These are phyloP conservation scores for Dolichallabes microphthalmus DNA, from an alignment of 2,113 vertebrate species.

Conservation along the genomic window DNA sequence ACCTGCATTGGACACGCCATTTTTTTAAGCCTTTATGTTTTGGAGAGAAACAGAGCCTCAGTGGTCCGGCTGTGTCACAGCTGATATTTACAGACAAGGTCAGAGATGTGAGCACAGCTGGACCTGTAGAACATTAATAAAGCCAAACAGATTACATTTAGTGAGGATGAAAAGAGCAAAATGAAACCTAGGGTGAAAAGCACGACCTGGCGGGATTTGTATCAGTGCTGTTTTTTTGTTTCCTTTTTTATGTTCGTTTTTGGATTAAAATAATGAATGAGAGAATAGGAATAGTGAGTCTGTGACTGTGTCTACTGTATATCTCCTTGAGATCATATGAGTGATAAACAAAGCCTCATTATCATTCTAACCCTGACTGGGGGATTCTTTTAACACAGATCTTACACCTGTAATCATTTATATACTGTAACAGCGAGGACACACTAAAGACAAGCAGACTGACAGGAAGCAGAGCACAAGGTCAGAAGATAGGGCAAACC, in stretches of 20 bases:
- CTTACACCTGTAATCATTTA: constrained; percentile 78
- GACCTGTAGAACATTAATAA: constrained; percentile 13
- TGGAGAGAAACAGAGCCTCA: neutral
- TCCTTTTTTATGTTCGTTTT: neutral
- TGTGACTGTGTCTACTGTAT: neutral
- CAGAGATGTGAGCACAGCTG: constrained; percentile 29
- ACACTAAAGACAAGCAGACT: neutral
- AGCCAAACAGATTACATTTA: constrained; percentile 25
- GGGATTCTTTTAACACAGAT: constrained; percentile 73
- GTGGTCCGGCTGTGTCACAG: constrained; percentile 4
- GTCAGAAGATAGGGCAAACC: neutral
- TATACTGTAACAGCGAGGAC: constrained; percentile 57
- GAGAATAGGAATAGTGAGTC: neutral
- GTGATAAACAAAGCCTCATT: constrained; percentile 22
- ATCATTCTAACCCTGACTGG: neutral
- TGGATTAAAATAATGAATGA: neutral
- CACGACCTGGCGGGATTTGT: neutral
- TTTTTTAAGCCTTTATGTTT: neutral
- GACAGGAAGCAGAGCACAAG: neutral
- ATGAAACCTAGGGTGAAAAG: constrained; percentile 12
- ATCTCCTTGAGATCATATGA: neutral
- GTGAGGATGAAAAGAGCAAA: constrained; percentile 1
- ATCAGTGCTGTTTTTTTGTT: neutral
- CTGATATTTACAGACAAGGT: constrained; percentile 31
- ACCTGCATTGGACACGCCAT: neutral